Evolutionary conservation across 2,113 vertebrate species (phyloP), one percentile per base, ranked within the genome.

Genomic region (Tetrao urogallus): DNA sequence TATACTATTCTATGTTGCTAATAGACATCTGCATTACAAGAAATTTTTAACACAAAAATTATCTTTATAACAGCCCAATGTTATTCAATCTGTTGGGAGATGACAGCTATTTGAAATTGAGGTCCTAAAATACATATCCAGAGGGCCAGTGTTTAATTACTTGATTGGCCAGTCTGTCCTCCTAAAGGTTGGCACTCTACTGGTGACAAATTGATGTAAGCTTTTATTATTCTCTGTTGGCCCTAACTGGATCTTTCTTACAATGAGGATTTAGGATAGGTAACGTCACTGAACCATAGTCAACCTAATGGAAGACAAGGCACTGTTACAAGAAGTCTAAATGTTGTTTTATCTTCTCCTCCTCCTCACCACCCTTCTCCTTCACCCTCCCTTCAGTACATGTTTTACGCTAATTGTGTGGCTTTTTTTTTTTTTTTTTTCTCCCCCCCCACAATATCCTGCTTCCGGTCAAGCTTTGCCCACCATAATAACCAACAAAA

Each of bases 21-120:
- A 98, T 98, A 99, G 99, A 98, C 98, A 99, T 99, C 99, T 99
- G 99, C 99, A 99, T 99, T 99, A 95, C 90, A 95, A 95, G 65
- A 60, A 89, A 84, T 89, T 94, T 94, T 89, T 79, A 89, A 90
- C 14, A 11, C 30, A 50, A 92, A 92, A 92, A 94, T 54, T 71
- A 38, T 3, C 10, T 72, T 94, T 92, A 70, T 76, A 94, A 82
- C 38, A 81, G 56, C 32, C 86, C 60, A 57, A 22, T 90, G 72
- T 95, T 93, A 92, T 94, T 11, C 0, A 92, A 94, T 94, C 79
- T 7, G 34, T 86, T 90, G 80, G 36, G 67, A 91, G 10, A 73
- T 84, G 32, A 63, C 75, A 91, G 86, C 42, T 92, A 42, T 65
- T 65, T 80, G 34, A 95, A 96, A 97, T 77, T 13, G 22, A 90